These are phyloP conservation scores for Monochamus saltuarius DNA, from an alignment of 1,140 invertebrate species.

Conservation along the genomic window DNA sequence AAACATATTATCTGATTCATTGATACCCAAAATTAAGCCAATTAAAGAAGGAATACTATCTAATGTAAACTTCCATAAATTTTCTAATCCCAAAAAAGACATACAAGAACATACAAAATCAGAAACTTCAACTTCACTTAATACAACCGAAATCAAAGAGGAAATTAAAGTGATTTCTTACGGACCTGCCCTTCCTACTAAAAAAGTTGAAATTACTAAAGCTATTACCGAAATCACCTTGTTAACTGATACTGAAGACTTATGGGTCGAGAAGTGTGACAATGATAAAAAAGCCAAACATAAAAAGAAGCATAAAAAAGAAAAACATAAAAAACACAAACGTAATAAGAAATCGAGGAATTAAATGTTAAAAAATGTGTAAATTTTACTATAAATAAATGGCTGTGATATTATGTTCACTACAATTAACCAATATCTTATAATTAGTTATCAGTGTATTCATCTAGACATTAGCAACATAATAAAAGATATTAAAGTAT, in stretches of 20 bases:
- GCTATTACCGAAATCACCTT: neutral
- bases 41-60: constrained; percentile 48
- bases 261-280: constrained; percentile 45
- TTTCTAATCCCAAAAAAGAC: constrained; percentile 25
- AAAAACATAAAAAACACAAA: constrained; percentile 36
- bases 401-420: too few species aligned
- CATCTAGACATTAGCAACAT: too few species aligned
- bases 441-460: too few species aligned
- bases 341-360: constrained; percentile 17
- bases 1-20: constrained; percentile 38
- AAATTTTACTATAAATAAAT: too few species aligned
- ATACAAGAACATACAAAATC: constrained; percentile 5
- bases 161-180: constrained; percentile 24
- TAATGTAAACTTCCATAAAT: constrained; percentile 37
- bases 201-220: constrained; percentile 15
- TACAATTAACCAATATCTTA: too few species aligned
- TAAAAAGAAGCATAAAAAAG: constrained; percentile 28
- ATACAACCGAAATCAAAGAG: neutral
- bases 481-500: too few species aligned
- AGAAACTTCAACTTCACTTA: constrained; percentile 3
- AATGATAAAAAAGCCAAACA: constrained; percentile 31
- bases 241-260: constrained; percentile 32
- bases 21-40: constrained; percentile 48
- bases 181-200: constrained; percentile 43
- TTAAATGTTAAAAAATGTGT: too few species aligned